Evolutionary conservation across 2,888 invertebrate genomes (phyloP), one percentile per base, ranked within the genome.

Genomic region (Ommatoiulus sabulosus): DNA sequence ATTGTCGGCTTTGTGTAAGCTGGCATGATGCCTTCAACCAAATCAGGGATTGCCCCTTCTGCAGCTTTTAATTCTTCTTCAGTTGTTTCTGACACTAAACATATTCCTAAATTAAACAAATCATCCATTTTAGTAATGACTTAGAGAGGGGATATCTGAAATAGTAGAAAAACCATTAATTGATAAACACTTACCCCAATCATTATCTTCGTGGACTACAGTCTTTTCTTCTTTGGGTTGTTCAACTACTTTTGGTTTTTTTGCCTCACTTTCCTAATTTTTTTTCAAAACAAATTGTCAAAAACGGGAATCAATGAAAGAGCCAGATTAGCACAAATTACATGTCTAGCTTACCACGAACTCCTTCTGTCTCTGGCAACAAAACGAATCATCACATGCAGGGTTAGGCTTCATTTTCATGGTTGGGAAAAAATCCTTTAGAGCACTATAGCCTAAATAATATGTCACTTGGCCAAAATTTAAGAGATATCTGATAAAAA

Each of bases 361-460:
- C 89, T 93, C 93, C 90, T 91, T 90, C 90, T 94, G 94, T 88
- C 93, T 92, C 89, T 91, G 90, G 17, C 90, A 89, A 92, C 99
- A 99, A 92, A 94, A 94, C 0, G 92, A 92, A 92, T 99, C 98
- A 91, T 97, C 97, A 93, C 99, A 99, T 90, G 95, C 94, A 0
- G 96, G 94, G 93, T 99, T 99, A 0, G 99, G 99, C 93, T 96
- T 96, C 90, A 99, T 94, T 1, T 94, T 94, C 97, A 98, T 97
- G n/a, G 95, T 95, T 0, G 99, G 99, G 92, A 99, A 99, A 94
- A 97, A 99, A 92, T 99, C 99, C 90, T 95, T 95, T 91, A 99
- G 93, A 0, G 99, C 99, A 93, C 97, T 99, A 93, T 99, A 99
- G 0, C 99, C 99, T 90, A 99, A 93, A 92, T 99, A 99, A 92